Conservation (phyloP, 2,797 vertebrate genomes). For the Pelochelys cantorii region DNA sequence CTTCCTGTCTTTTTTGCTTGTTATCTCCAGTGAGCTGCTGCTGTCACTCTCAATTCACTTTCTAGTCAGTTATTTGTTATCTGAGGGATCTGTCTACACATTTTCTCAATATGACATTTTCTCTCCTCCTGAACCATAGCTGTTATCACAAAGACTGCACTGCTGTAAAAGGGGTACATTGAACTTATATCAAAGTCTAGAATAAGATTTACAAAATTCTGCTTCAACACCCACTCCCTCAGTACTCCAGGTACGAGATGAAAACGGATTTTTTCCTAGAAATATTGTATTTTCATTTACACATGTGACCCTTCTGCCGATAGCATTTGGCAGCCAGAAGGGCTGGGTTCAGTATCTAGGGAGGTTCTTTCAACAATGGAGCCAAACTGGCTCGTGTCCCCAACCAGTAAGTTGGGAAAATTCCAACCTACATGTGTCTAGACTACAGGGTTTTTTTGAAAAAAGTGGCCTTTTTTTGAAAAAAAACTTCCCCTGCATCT, state of each 20-base stretch:
- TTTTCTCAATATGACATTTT: slow-evolving; percentile 61
- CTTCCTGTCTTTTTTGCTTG: slow-evolving; percentile 77
- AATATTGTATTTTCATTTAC: slow-evolving; percentile 8
- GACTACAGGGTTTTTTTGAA: no score
- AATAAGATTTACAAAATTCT: not conserved
- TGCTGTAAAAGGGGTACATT: not conserved
- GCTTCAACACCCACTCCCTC: not conserved
- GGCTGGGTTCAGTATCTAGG: no score
- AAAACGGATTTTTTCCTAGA: slow-evolving; percentile 23
- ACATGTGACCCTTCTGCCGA: no score
- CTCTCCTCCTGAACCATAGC: slow-evolving; percentile 1
- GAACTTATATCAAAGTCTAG: slow-evolving; percentile 18
- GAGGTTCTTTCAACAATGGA: no score
- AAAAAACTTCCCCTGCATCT: no score
- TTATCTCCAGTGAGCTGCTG: slow-evolving; percentile 75
- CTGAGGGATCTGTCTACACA: slow-evolving; percentile 60
- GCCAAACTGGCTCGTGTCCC: no score
- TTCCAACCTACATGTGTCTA: no score
- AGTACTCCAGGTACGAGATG: not conserved
- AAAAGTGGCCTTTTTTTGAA: no score
- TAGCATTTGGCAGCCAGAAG: no score
- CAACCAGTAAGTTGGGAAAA: no score
- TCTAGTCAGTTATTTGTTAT: slow-evolving; percentile 73
- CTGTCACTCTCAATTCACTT: slow-evolving; percentile 77
- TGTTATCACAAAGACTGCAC: slow-evolving; percentile 28